phyloP scores from a whole-genome alignment of 2,888 invertebrate genomes.

The Eledona agricola region DNA sequence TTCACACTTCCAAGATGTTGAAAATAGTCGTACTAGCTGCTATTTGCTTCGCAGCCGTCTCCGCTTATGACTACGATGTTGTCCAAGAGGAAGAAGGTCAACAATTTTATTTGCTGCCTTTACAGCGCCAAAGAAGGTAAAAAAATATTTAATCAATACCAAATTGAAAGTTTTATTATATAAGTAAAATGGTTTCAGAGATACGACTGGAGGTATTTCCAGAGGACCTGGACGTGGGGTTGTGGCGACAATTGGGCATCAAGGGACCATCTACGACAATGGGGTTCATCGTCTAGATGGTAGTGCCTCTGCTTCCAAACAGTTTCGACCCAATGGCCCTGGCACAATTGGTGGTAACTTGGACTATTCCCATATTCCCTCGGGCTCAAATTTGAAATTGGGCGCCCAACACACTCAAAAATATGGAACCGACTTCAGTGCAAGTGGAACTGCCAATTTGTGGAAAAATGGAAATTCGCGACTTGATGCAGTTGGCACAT shows the following conservation, averaged over 20 bases:
- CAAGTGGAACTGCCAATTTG: constrained; percentile 45
- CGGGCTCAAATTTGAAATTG: constrained; percentile 44
- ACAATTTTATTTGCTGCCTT: constrained; percentile 38
- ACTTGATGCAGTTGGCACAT: constrained; percentile 46
- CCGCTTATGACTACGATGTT: constrained; percentile 27
- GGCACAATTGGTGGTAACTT: constrained; percentile 46
- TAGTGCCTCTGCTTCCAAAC: constrained; percentile 44
- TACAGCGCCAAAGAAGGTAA: constrained; percentile 40
- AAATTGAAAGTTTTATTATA: too few relatives aligned
- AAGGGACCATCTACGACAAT: constrained; percentile 46
- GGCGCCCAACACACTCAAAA: constrained; percentile 42
- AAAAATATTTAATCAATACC: too few relatives aligned
- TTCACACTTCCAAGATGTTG: too few relatives aligned
- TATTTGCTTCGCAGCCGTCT: constrained; percentile 11
- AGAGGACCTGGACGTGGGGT: constrained; percentile 4
- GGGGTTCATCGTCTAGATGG: constrained; percentile 45
- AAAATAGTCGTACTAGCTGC: constrained; percentile 11
- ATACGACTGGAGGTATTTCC: constrained; percentile 8
- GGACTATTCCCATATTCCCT: constrained; percentile 47
- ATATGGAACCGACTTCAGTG: constrained; percentile 47
- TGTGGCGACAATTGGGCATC: constrained; percentile 39
- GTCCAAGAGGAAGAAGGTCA: constrained; percentile 36
- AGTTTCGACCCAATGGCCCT: constrained; percentile 46
- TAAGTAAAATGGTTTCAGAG: too few relatives aligned
- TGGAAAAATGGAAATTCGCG: constrained; percentile 45